Percentiles rank a stretch among this genome's conserved stretches.
Evolutionary conservation across 1,140 invertebrate genomes (phyloP).

Genomic region (Pachyrhynchus sulphureomaculatus): DNA sequence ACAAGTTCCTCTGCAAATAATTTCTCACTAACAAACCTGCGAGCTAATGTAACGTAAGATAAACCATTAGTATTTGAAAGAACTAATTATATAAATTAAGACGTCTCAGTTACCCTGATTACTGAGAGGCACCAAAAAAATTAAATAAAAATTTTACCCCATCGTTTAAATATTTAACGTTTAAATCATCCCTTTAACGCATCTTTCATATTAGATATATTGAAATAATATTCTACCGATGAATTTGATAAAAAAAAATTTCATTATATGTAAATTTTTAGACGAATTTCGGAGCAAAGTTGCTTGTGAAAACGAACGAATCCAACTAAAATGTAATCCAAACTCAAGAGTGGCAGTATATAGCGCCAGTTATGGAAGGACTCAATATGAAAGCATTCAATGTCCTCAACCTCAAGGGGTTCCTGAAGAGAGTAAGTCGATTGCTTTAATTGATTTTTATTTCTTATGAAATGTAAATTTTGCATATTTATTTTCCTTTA

Average conservation of each 20-base stretch:
- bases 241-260: not conserved
- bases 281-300: constrained; percentile 90
- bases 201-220: too few species aligned
- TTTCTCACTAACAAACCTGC: too few species aligned
- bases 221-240: not conserved
- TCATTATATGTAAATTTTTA: constrained; percentile 52
- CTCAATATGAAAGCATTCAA: constrained; percentile 83
- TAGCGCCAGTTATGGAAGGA: constrained; percentile 86
- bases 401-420: constrained; percentile 84
- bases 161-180: too few species aligned
- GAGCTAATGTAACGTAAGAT: constrained; percentile 9
- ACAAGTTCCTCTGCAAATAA: too few species aligned
- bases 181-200: too few species aligned
- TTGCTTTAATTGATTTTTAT: constrained; percentile 14
- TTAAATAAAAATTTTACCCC: too few species aligned
- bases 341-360: constrained; percentile 85
- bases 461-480: too few species aligned
- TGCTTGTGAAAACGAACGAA: constrained; percentile 84
- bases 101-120: too few species aligned
- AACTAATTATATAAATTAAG: too few species aligned
- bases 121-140: too few species aligned
- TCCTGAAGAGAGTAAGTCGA: constrained; percentile 75
- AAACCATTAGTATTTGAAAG: not conserved
- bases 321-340: constrained; percentile 79
- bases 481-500: not conserved